These are phyloP conservation scores for Gnathonemus echidnorhynchus DNA, from an alignment of 2,113 vertebrate genomes.

Conservation along the genomic window DNA sequence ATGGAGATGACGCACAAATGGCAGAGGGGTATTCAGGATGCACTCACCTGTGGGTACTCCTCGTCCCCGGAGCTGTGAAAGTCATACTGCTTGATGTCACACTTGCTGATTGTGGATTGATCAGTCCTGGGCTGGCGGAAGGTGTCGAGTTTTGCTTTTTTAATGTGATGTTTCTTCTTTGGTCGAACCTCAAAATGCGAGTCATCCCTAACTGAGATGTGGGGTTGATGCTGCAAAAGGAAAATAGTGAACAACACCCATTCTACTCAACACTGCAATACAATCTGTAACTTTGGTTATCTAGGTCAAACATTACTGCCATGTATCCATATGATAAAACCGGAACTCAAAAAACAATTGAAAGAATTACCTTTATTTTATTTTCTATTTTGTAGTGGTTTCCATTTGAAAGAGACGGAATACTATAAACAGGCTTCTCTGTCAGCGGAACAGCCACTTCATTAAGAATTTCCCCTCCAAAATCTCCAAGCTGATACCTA, in stretches of 20 bases:
- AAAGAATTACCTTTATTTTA: constrained; percentile 72
- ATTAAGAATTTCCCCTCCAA: constrained; percentile 79
- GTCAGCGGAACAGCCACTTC: constrained; percentile 75
- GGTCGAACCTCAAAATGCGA: constrained; percentile 65
- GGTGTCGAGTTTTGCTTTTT: constrained; percentile 70
- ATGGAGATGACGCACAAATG: background rate
- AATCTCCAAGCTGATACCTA: constrained; percentile 84
- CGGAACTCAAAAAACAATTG: constrained; percentile 35
- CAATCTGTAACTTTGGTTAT: background rate
- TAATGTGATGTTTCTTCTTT: constrained; percentile 77
- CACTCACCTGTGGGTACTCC: constrained; percentile 74
- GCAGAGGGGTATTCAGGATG: background rate
- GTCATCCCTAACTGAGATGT: constrained; percentile 72
- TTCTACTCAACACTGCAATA: background rate
- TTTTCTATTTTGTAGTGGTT: constrained; percentile 76
- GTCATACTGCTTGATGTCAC: constrained; percentile 88
- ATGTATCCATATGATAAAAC: background rate
- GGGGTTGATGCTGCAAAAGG: constrained; percentile 64
- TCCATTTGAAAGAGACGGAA: constrained; percentile 69
- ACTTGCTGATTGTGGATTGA: constrained; percentile 71
- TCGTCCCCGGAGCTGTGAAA: constrained; percentile 94
- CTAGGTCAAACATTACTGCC: background rate
- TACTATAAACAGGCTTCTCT: constrained; percentile 71
- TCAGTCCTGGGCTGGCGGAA: constrained; percentile 64
- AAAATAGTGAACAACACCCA: background rate